Evolutionary conservation across 2,797 vertebrate species (phyloP), one percentile per base, ranked within the genome.

Genomic region (Botia kubotai): DNA sequence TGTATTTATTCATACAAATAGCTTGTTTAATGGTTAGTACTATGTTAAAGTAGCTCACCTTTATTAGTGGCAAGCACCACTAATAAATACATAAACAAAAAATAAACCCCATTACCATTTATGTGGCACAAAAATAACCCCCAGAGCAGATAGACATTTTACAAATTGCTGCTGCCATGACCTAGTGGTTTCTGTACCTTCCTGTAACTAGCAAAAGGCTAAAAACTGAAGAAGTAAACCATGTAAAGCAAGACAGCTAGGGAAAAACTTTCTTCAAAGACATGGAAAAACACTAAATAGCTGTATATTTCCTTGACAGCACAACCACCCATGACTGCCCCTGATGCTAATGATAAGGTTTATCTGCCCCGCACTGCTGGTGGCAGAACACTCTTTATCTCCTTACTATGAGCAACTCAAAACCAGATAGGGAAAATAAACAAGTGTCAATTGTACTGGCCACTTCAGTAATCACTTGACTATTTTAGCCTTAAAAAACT

Each of bases 311-410:
- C 62, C 0, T 2, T 48, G 39, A 29, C 14, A 62, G 13, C 0
- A 5, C 26, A 5, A 13, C 23, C 72, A 48, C 72, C 16, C 2
- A 29, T 14, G 23, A 63, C 23, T 33, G 8, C 6, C 29, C 4
- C 62, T 39, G 17, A 55, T 21, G 50, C 14, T 13, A 6, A 55
- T 75, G n/a, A 77, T 57, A 68, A 68, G 8, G 50, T 55, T 76
- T 76, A 66, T 76, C 62, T 23, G 60, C 17, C 39, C 7, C n/a
- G 2, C 33, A 13, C 26, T 52, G 26, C 60, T 53, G 29, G n/a
- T 21, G 26, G 12, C 46, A 53, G 12, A 53, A 52, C 29, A 26
- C 23, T 26, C 6, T 65, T 65, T 65, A 65, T 65, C 29, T 7
- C 55, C n/a, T 11, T 23, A 6, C 26, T 66, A 50, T 36, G 2